These are phyloP conservation scores for Pterophyllum scalare DNA, from an alignment of 2,113 vertebrate species.

Conservation along the genomic window DNA sequence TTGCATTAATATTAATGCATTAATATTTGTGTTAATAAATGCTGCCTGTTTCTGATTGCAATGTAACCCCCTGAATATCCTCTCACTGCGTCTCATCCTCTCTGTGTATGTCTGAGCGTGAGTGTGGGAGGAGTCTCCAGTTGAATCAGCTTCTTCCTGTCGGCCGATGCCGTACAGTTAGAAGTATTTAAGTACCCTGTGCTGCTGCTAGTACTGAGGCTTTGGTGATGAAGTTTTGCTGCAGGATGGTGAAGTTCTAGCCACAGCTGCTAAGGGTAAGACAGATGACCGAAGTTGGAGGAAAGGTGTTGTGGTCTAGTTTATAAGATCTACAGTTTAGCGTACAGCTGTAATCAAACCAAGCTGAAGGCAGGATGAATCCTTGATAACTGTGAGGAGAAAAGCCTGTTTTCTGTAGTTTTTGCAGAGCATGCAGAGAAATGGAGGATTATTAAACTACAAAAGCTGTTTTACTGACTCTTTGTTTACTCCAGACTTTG, in stretches of 20 bases:
- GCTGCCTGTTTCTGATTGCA: background rate
- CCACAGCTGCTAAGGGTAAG: background rate
- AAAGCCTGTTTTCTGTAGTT: too few relatives aligned
- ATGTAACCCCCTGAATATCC: too few relatives aligned
- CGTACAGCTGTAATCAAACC: background rate
- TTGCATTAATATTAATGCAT: too few relatives aligned
- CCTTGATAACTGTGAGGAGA: too few relatives aligned
- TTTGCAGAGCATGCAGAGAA: too few relatives aligned
- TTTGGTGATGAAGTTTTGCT: background rate
- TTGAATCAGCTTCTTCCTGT: background rate
- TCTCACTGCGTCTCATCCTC: background rate
- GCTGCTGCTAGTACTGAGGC: background rate
- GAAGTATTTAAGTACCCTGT: background rate
- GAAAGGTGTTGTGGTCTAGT: background rate
- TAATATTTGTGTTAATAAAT: background rate
- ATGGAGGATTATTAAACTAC: too few relatives aligned
- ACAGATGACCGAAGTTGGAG: background rate
- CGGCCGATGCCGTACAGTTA: background rate
- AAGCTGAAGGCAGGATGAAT: background rate
- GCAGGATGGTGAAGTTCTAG: background rate
- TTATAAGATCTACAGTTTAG: background rate
- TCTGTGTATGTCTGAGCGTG: background rate
- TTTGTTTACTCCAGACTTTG: too few relatives aligned
- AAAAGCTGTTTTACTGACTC: too few relatives aligned
- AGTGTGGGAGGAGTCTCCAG: background rate